Base-by-base conservation (phyloP, 2,888 invertebrate species). In the Antheraea yamamai region DNA sequence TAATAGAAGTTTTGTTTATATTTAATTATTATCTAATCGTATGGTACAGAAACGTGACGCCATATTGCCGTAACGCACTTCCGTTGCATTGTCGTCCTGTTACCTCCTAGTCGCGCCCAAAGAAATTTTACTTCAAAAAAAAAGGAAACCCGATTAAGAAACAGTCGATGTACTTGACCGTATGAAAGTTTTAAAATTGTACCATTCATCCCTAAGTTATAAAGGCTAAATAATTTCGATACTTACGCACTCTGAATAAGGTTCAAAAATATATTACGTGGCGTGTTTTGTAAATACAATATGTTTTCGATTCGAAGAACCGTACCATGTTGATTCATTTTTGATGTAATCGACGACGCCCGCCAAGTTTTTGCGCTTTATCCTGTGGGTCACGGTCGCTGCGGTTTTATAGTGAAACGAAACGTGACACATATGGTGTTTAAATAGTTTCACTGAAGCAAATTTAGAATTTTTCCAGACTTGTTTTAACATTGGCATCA, bases 241-340 rank as follows among this genome's bases (percentile, higher is more conserved):
- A 35, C 39, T 70, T n/a, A 70, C 39, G 70, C 70, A n/a, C 35
- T 39, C 20, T 3, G 35, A 70, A 70, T 39, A 72, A 72, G 61
- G 72, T 64, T 61, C 18, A 75, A 16, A 10, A 23, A 66, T 30
- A 58, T 74, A 70, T 61, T 39, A 64, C 14, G 20, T 39, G 20
- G 35, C 20, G 1, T 58, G 61, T 61, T 71, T 58, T 74, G 35
- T 72, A 70, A 55, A 12, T 75, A 51, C 26, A 47, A 74, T 55
- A n/a, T 39, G 55, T 71, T 71, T 58, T 47, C 35, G 23, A 58
- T 74, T 74, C 74, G 72, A 72, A 72, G 74, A 75, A 75, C 20
- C 72, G 26, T 26, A 61, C 47, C 16, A 26, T 20, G 47, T 47
- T 74, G 74, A 75, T 71, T 75, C 74, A 74, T 71, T 61, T 74